Evolutionary conservation across 2,888 invertebrate species (phyloP), one percentile per base, ranked within the genome.

Genomic region (Thecophora atra): DNA sequence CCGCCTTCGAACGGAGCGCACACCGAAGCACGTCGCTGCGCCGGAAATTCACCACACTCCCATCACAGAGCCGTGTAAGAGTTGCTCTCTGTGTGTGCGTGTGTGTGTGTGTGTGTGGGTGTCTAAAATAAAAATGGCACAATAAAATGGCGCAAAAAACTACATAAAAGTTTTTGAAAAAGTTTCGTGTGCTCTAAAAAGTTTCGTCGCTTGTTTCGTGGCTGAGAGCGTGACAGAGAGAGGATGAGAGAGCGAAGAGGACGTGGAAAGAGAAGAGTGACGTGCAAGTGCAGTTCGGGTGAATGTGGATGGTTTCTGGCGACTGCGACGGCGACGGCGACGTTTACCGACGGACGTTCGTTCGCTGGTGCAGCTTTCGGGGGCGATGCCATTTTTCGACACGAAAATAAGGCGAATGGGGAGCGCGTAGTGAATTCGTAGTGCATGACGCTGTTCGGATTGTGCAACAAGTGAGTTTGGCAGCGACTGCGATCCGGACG

Each of bases 401-500:
- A 83, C 83, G 80, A 83, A 84, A 81, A 81, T 81, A 77, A 73
- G 70, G 56, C 60, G 47, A 60, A 67, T 51, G 47, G 51, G 62
- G 52, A 63, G 52, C 70, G 24, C 63, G 65, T 28, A 51, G 64
- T 26, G 73, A 68, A 71, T 75, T 75, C 76, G 73, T 74, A 73
- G 73, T 73, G 75, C 72, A 80, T 75, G 77, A 76, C 79, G 79
- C 76, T 80, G 74, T 75, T 83, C 80, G 82, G 81, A 82, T 83
- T 86, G 86, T 87, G 86, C 86, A 86, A 86, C 86, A 86, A 86
- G 86, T 86, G 86, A 86, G 85, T 86, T 86, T 84, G 84, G 82
- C 83, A 86, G 81, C 83, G 83, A 81, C 84, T 81, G 82, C 83
- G 83, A 84, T 77, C 82, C 82, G 82, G 82, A 83, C 81, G 82